phyloP scores from a whole-genome alignment of 2,797 vertebrate species.

The Echeneis naucrates region DNA sequence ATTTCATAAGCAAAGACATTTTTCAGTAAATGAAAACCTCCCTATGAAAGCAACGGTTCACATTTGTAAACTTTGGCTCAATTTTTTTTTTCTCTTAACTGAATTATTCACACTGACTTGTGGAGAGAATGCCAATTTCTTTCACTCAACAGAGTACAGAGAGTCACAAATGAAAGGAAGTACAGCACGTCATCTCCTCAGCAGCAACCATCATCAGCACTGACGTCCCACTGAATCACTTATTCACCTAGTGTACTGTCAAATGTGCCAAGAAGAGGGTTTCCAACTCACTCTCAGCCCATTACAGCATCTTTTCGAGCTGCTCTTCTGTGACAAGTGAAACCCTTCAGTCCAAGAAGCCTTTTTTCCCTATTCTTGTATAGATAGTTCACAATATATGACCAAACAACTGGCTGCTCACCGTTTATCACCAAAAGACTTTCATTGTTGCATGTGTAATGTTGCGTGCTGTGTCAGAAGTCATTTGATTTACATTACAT shows the following conservation, averaged over 20 bases:
- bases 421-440: neutral
- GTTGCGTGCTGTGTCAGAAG: constrained; percentile 1
- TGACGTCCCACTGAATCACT: constrained; percentile 38
- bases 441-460: neutral
- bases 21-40: constrained; percentile 9
- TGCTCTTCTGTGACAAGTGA: constrained; percentile 9
- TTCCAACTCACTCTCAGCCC: constrained; percentile 26
- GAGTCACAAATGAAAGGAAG: constrained; percentile 18
- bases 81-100: neutral
- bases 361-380: neutral
- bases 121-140: constrained; percentile 14
- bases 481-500: constrained; percentile 3
- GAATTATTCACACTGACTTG: constrained; percentile 10
- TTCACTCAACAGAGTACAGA: constrained; percentile 6
- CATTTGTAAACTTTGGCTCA: neutral
- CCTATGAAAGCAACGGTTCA: neutral
- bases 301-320: constrained; percentile 25
- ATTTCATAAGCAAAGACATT: constrained; percentile 1
- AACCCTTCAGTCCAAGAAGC: constrained; percentile 3
- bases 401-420: neutral
- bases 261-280: constrained; percentile 17
- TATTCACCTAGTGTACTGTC: constrained; percentile 19
- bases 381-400: neutral
- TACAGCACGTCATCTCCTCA: constrained; percentile 10
- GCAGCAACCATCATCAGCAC: constrained; percentile 18